These are phyloP conservation scores for Gonioctena quinquepunctata DNA, from an alignment of 1,140 invertebrate species.

Conservation along the genomic window DNA sequence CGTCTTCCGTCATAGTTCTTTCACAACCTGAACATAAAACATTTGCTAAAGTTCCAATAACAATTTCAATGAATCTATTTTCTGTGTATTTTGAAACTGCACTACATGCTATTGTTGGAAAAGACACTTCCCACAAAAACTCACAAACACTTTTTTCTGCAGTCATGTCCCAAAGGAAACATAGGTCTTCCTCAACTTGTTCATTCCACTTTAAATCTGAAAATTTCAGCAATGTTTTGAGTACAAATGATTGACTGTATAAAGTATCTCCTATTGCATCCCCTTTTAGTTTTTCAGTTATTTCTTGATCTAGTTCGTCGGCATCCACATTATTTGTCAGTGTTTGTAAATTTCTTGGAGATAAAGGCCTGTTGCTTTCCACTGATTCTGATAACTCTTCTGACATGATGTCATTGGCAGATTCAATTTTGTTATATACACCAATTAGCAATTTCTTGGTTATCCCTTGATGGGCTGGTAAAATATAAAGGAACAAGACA, in stretches of 20 bases:
- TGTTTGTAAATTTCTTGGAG: too few relatives aligned
- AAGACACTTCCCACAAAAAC: conserved; percentile 68
- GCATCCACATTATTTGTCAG: conserved; percentile 35
- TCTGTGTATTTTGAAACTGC: conserved; percentile 57
- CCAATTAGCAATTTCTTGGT: too few relatives aligned
- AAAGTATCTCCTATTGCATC: conserved; percentile 76
- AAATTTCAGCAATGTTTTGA: conserved; percentile 67
- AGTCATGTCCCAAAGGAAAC: conserved; percentile 79
- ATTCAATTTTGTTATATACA: too few relatives aligned
- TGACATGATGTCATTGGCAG: too few relatives aligned
- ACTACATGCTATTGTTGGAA: conserved; percentile 62
- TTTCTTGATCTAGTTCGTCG: conserved; percentile 55
- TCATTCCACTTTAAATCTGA: conserved; percentile 57
- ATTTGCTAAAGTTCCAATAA: conserved; percentile 74
- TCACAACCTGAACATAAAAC: conserved; percentile 65
- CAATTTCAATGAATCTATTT: conserved; percentile 69
- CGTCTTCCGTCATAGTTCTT: conserved; percentile 28
- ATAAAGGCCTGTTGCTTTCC: too few relatives aligned
- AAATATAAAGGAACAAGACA: too few relatives aligned
- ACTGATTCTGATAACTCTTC: too few relatives aligned
- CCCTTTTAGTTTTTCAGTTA: conserved; percentile 63
- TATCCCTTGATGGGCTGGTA: too few relatives aligned
- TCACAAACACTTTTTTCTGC: conserved; percentile 69
- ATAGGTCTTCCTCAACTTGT: conserved; percentile 69
- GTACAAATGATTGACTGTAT: conserved; percentile 74